Percentiles rank a stretch among this genome's conserved stretches.
These are phyloP conservation scores for Champsocephalus gunnari DNA, from an alignment of 2,797 vertebrate species.

Conservation along the genomic window DNA sequence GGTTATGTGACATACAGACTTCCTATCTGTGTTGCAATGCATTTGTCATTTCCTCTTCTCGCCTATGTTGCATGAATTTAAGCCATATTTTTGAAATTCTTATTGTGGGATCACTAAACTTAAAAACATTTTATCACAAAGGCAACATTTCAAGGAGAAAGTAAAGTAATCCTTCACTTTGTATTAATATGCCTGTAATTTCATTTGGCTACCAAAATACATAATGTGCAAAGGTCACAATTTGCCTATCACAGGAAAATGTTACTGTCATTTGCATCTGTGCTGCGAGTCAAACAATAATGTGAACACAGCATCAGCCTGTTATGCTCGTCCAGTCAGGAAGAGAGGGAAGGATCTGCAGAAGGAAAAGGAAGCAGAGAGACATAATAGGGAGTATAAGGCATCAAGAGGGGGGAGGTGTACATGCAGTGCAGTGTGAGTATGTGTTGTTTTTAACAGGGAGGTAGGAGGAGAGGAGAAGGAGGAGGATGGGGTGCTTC, in stretches of 20 bases:
- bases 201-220: slow-evolving; percentile 19
- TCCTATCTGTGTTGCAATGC: slow-evolving; percentile 72
- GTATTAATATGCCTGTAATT: slow-evolving; percentile 3
- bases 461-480: slow-evolving; percentile 68
- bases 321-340: slow-evolving; percentile 32
- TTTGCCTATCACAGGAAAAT: slow-evolving; percentile 70
- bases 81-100: slow-evolving; percentile 12
- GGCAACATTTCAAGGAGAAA: not conserved
- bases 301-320: slow-evolving; percentile 50
- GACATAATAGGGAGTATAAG: slow-evolving; percentile 59
- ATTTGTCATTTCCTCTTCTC: slow-evolving; percentile 72
- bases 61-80: not conserved
- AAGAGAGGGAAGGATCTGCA: slow-evolving; percentile 41
- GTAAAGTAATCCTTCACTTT: not conserved
- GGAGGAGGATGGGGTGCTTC: slow-evolving; percentile 78
- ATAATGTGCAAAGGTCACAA: slow-evolving; percentile 61
- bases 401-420: slow-evolving; percentile 52
- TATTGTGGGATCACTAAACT: not conserved
- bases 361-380: slow-evolving; percentile 31
- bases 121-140: not conserved
- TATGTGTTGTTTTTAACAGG: slow-evolving; percentile 65
- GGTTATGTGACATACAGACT: slow-evolving; percentile 44
- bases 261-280: slow-evolving; percentile 81
- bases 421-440: slow-evolving; percentile 42
- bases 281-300: slow-evolving; percentile 63